These are phyloP conservation scores for Aptenodytes patagonicus DNA, from an alignment of 2,113 vertebrate species.

Conservation along the genomic window DNA sequence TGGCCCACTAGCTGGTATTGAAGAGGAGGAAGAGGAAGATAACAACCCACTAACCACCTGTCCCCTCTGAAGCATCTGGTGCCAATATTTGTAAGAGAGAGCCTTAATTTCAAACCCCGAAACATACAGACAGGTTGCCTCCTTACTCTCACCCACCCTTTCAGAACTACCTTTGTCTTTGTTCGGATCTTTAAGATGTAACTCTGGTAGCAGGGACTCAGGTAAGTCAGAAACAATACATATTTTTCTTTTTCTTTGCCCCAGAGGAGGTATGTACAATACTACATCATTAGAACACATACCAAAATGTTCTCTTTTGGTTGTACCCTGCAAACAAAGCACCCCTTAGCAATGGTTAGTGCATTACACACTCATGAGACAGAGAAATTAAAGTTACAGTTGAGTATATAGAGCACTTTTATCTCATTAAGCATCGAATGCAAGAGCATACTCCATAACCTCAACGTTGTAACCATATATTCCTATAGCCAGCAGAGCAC, in stretches of 20 bases:
- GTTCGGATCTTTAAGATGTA: not conserved
- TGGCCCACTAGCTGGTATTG: not conserved
- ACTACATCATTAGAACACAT: not conserved
- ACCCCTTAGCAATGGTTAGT: not conserved
- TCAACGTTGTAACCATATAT: not conserved
- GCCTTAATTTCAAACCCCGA: not conserved
- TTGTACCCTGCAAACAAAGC: not conserved
- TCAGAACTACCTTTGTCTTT: not conserved
- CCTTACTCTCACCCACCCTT: not conserved
- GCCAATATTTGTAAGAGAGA: not conserved
- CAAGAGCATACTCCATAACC: not conserved
- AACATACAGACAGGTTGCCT: not conserved
- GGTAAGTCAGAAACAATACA: not conserved
- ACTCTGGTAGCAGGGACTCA: not conserved
- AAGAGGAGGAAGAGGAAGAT: slow-evolving; percentile 25
- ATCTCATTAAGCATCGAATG: not conserved
- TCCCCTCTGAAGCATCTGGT: not conserved
- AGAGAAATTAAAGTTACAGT: not conserved
- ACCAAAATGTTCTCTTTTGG: not conserved
- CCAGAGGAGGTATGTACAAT: not conserved
- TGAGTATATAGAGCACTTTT: not conserved
- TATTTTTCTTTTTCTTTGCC: not conserved
- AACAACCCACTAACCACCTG: slow-evolving; percentile 40
- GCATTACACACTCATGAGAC: not conserved
- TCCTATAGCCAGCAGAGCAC: not conserved